phyloP scores from a whole-genome alignment of 2,113 vertebrate genomes.

The Leptocoma aspasia region DNA sequence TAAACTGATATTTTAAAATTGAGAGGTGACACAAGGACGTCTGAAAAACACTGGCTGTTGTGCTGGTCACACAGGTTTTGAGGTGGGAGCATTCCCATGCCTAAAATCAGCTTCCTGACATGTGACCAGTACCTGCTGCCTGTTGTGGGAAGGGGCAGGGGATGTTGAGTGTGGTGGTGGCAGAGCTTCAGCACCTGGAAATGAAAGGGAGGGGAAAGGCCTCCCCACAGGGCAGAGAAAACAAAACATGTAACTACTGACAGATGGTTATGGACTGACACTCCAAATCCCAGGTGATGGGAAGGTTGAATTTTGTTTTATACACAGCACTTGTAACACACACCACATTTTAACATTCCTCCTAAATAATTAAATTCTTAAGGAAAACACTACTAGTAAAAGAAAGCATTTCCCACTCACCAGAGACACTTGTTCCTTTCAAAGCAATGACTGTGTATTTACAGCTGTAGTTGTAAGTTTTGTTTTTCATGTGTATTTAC shows the following conservation, averaged over 20 bases:
- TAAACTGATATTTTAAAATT: background rate
- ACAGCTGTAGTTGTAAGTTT: background rate
- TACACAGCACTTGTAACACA: background rate
- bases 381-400: background rate
- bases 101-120: background rate
- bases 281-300: background rate
- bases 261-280: background rate
- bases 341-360: background rate
- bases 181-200: background rate
- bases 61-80: background rate
- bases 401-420: background rate
- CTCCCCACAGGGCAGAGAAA: background rate
- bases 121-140: background rate
- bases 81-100: background rate
- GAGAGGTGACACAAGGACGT: background rate
- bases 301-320: background rate
- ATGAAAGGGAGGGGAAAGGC: background rate
- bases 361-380: background rate
- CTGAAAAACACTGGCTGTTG: background rate
- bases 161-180: fast-evolving
- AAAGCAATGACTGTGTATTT: background rate
- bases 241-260: background rate
- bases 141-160: background rate
- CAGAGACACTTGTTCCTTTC: background rate
- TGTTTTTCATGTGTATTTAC: background rate